Conservation (phyloP, 2,113 vertebrate species). For the sheep (Ovis aries) region DNA sequence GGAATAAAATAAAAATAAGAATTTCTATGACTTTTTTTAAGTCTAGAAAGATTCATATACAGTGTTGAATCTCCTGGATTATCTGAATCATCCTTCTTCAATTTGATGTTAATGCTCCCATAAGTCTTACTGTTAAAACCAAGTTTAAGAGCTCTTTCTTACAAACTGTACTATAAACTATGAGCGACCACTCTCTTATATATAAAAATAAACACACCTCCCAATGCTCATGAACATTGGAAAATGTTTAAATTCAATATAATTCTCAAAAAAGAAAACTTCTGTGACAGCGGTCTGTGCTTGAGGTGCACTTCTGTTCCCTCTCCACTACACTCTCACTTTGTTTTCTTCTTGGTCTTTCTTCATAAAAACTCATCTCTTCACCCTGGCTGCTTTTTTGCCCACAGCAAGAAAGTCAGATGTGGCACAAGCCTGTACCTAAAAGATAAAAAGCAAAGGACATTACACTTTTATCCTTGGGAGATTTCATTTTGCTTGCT, state of each 20-base stretch:
- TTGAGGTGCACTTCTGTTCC: not conserved
- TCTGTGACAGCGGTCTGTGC: not conserved
- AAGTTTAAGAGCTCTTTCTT: not conserved
- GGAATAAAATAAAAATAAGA: conserved; percentile 55
- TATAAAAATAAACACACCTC: not conserved
- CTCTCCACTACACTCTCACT: not conserved
- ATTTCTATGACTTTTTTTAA: not conserved
- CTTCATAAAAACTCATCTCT: not conserved
- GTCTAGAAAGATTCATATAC: conserved; percentile 15
- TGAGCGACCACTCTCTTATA: not conserved
- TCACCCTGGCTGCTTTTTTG: not conserved
- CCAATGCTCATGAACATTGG: not conserved
- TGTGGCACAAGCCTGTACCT: not conserved
- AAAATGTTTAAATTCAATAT: conserved; percentile 3
- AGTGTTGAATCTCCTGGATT: not conserved
- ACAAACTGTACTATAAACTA: not conserved
- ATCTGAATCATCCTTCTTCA: not conserved
- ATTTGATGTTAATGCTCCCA: not conserved
- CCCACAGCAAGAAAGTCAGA: conserved; percentile 9
- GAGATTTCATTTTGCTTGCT: conserved; percentile 53
- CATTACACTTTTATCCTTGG: not conserved
- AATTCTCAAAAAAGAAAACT: conserved; percentile 14
- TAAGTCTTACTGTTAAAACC: conserved; percentile 12
- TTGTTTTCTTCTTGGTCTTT: not conserved
- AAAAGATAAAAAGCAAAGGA: conserved; percentile 43